Evolutionary conservation across 2,888 invertebrate species (phyloP).

Genomic region (Caenorhabditis imperialis): DNA sequence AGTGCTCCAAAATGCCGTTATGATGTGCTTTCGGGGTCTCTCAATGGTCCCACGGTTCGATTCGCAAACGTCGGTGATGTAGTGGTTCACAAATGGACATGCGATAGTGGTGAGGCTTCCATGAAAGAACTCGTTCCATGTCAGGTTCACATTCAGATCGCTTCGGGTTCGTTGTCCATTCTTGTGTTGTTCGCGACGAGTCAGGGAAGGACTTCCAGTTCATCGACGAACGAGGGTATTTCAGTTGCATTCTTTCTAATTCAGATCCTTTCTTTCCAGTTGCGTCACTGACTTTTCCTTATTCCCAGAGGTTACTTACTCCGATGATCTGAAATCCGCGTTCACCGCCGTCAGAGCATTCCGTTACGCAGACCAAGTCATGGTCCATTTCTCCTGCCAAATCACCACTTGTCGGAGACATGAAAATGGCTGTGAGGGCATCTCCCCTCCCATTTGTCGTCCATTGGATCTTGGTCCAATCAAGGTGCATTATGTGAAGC

Average conservation of each 20-base stretch:
- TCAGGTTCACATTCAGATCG: conserved; percentile 42
- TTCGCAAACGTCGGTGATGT: conserved; percentile 75
- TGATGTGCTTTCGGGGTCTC: conserved; percentile 66
- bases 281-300: conserved; percentile 72
- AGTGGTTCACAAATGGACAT: conserved; percentile 75
- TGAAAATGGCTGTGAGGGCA: conserved; percentile 76
- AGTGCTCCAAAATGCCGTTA: conserved; percentile 61
- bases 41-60: conserved; percentile 68
- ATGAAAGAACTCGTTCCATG: neutral
- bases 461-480: conserved; percentile 53
- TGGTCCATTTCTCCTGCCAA: conserved; percentile 75
- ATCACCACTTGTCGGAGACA: conserved; percentile 72
- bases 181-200: conserved; percentile 74
- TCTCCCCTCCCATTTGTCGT: conserved; percentile 66
- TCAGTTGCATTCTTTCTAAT: no score
- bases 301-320: conserved; percentile 69
- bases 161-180: conserved; percentile 76
- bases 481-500: conserved; percentile 51
- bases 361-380: conserved; percentile 76
- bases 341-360: conserved; percentile 71
- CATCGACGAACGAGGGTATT: conserved; percentile 75
- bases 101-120: conserved; percentile 65
- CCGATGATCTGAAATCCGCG: conserved; percentile 64
- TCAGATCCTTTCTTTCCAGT: conserved; percentile 46
- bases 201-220: conserved; percentile 73